Percentiles rank a stretch among this genome's conserved stretches.
phyloP scores from a whole-genome alignment of 2,113 vertebrate species.

The Dipodomys merriami region DNA sequence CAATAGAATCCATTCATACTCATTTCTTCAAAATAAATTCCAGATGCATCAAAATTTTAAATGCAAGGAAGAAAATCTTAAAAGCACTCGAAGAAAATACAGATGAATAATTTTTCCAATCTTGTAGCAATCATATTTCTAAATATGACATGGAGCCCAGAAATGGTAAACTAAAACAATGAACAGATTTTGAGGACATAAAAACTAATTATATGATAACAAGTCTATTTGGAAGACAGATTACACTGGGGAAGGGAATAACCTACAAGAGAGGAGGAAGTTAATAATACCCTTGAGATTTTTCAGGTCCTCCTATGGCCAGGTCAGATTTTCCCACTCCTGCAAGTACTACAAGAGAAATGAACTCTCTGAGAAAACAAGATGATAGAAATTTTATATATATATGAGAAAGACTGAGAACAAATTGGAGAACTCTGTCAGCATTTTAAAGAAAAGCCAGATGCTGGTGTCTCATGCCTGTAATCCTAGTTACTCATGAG shows the following conservation, averaged over 20 bases:
- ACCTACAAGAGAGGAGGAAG: not conserved
- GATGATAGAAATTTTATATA: not conserved
- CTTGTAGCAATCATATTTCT: conserved; percentile 8
- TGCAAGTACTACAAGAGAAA: not conserved
- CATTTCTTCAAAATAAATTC: conserved; percentile 45
- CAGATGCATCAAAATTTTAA: conserved; percentile 20
- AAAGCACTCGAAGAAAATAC: conserved; percentile 46
- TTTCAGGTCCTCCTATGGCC: too few relatives aligned
- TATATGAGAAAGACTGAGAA: not conserved
- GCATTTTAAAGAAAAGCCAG: not conserved
- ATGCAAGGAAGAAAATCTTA: conserved; percentile 45
- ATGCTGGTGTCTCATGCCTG: too few relatives aligned
- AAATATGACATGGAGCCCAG: not conserved
- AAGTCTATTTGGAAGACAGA: not conserved
- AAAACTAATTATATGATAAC: not conserved
- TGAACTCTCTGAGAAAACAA: not conserved
- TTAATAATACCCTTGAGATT: not conserved
- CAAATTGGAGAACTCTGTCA: not conserved
- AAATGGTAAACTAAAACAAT: not conserved
- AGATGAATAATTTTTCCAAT: not conserved
- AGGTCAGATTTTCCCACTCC: too few relatives aligned
- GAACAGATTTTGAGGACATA: not conserved
- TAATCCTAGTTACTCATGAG: too few relatives aligned
- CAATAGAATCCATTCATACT: not conserved
- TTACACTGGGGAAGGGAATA: not conserved